Base-by-base conservation (phyloP, 2,797 vertebrate species). In the Eremophila alpestris region DNA sequence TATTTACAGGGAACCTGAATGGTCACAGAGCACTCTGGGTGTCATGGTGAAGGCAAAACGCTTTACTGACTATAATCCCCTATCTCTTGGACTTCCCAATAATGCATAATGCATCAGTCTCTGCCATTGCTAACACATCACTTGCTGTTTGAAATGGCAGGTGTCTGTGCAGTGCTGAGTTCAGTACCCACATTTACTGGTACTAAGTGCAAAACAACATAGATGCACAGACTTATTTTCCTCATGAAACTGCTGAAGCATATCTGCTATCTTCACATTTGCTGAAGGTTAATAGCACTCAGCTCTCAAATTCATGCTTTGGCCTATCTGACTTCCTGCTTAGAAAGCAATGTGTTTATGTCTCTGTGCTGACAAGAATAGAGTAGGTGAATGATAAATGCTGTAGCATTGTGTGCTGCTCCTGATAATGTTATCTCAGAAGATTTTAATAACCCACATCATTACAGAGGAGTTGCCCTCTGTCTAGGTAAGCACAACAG, bases 381-480 rank as follows among this genome's bases (percentile, higher is more conserved):
- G 36, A 64, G 45, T 10, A 49, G 62, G 46, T 82, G 63, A 89
- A 90, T 12, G 32, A 87, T 34, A 84, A 91, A 84, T 67, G n/a
- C 64, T 65, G 67, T 36, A 46, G 67, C 26, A 60, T 67, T 55
- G 38, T 70, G 62, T 71, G 45, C 74, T 55, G 49, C 38, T 87
- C 49, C 87, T 92, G 81, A 84, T 78, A 94, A 55, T 36, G 21
- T 55, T 81, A 63, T 75, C 75, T 84, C 45, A 3, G 6, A 81
- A 95, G 81, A 83, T 68, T 92, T 89, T 89, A 89, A 89, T 87
- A 84, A 89, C 38, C 20, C 30, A 55, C 62, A 60, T 36, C 49
- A 56, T 68, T 85, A 75, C 22, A 70, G 49, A 63, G 58, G 46
- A 68, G 14, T 74, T 77, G 52, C 16, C 54, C 45, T 81, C 41